Base-by-base conservation (phyloP, 1,140 invertebrate genomes). In the Amyelois transitella region DNA sequence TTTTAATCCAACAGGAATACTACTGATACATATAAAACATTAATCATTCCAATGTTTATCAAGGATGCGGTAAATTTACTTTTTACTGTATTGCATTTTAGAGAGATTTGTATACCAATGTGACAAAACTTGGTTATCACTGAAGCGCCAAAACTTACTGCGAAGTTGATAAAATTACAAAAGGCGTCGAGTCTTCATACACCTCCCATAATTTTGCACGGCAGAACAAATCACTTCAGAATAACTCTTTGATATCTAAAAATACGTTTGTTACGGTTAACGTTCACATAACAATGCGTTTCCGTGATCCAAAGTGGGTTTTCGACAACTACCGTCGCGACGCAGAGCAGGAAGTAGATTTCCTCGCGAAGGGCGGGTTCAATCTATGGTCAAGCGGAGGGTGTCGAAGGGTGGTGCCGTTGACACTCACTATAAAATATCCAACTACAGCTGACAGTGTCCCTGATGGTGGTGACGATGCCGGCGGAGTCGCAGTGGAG, bases 371-470 rank as follows among this genome's bases (percentile, higher is more conserved):
- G 62, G 60, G 66, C 62, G 62, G 64, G 48, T 49, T n/a, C 8
- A 4, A 6, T 3, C 12, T 14, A 14, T 4, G 32, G 32, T 14
- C 32, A 3, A 12, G 6, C n/a, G 12, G 32, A 18, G 43, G 24
- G 60, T 48, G 64, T 48, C 49, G 49, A 43, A 56, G 43, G 56
- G 45, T 28, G 44, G 51, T 50, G 52, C 49, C 53, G 56, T 18
- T 59, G 84, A 81, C 85, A 88, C 88, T 91, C 89, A 89, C 89
- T 90, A 76, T 90, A 91, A 77, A 91, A 90, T 84, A 91, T 91
- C 90, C 90, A 91, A 88, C 90, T 91, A 76, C 89, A 89, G 85
- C 81, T 89, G 78, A 91, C 90, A 56, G 89, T 90, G 80, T 91
- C 90, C 75, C 89, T 89, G 71, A 90, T 88, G 75, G 81, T 87